These are phyloP conservation scores for Bufo gargarizans DNA, from an alignment of 2,113 vertebrate species.

Conservation along the genomic window DNA sequence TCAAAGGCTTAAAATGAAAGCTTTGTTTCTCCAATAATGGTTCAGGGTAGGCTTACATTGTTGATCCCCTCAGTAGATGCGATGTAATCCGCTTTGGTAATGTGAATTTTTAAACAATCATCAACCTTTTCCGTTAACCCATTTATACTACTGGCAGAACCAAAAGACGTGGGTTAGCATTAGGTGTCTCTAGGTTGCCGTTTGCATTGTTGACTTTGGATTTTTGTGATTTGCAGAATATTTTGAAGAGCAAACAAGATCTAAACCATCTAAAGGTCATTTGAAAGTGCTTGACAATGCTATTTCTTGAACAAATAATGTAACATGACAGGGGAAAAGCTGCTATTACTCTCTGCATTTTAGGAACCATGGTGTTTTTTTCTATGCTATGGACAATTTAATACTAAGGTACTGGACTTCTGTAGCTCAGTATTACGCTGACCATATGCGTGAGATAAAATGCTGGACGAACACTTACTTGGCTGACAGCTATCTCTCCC, in stretches of 20 bases:
- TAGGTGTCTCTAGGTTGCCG: constrained; percentile 61
- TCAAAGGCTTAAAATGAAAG: constrained; percentile 86
- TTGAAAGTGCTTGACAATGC: constrained; percentile 67
- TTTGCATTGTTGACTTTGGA: constrained; percentile 74
- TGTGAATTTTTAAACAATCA: constrained; percentile 86
- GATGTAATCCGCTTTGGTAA: constrained; percentile 87
- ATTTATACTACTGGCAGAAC: constrained; percentile 76
- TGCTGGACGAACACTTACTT: too few species aligned
- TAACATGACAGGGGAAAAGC: constrained; percentile 30
- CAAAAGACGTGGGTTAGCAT: constrained; percentile 70
- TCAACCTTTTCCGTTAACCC: constrained; percentile 80
- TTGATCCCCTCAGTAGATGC: constrained; percentile 85
- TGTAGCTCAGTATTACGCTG: neutral
- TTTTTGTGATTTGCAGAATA: constrained; percentile 65
- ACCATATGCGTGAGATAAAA: too few species aligned
- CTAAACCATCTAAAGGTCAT: constrained; percentile 66
- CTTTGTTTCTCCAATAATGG: constrained; percentile 86
- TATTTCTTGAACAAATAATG: constrained; percentile 64
- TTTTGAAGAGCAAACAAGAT: constrained; percentile 71
- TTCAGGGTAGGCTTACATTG: constrained; percentile 84
- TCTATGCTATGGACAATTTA: neutral
- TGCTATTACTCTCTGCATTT: constrained; percentile 29
- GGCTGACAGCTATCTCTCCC: too few species aligned
- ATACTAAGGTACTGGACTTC: neutral
- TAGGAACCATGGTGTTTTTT: neutral